Evolutionary conservation across 2,113 vertebrate genomes (phyloP), one percentile per base, ranked within the genome.

Genomic region (Lagopus muta): DNA sequence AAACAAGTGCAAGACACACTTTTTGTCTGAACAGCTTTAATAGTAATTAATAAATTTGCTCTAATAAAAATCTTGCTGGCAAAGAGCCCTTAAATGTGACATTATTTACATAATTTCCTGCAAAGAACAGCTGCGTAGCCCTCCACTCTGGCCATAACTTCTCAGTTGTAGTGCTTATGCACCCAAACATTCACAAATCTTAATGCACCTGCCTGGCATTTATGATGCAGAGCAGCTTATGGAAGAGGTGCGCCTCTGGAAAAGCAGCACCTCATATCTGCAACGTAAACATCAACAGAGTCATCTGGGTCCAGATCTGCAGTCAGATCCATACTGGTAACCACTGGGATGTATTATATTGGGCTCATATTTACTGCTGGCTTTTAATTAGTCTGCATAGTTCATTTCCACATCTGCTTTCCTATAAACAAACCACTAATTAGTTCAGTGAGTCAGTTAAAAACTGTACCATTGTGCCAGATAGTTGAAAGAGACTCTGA

Each of bases 61-160:
- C 62, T 95, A 92, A 96, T 96, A 95, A 97, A 96, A 95, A 86
- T 70, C 78, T 95, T 93, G 43, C 60, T 96, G 94, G 92, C 87
- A 97, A 96, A 96, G 97, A 86, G 45, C 84, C 95, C 92, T 90
- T 95, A 94, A 97, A 95, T 74, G 86, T 96, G 88, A 79, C 86
- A 96, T 97, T 97, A 95, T 97, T 97, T 97, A 96, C 92, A 94
- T 64, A 92, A 79, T 91, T 96, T 77, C 93, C 57, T 95, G 55
- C 80, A 57, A 90, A 43, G 79, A 97, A 94, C 97, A 98, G 93
- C 95, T 97, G 97, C 14, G 1, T 92, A 95, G 73, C 78, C 87
- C 90, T 96, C 70, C 58, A 64, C 76, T 92, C 54, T 0, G 24
- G 78, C 93, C 90, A 91, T 96, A 96, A 82, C 71, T 91, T 96